A percentile compares a stretch with the other conserved stretches of the same genome.
Evolutionary conservation across 1,140 invertebrate species (phyloP).

Genomic region (Trachelipus rathkii): DNA sequence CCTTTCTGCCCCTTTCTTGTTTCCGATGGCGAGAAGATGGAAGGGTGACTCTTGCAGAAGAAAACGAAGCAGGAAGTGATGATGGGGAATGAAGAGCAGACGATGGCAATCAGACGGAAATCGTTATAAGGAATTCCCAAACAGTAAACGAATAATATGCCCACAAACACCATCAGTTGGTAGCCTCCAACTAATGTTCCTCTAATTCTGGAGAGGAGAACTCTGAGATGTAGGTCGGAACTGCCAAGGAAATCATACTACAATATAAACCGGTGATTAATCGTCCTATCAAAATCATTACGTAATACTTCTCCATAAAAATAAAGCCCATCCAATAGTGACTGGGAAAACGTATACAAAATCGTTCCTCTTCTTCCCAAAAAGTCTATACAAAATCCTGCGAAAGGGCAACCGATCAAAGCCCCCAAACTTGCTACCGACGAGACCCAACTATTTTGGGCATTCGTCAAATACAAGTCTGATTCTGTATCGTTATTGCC

Average conservation of each 20-base stretch:
- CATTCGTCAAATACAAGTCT: constrained; percentile 16
- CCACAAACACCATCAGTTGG: constrained; percentile 11
- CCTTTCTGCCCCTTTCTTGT: background rate
- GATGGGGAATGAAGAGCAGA: background rate
- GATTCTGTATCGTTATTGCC: constrained; percentile 18
- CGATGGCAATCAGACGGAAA: constrained; percentile 2
- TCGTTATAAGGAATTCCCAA: constrained; percentile 3
- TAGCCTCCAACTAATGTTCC: constrained; percentile 24
- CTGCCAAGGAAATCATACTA: constrained; percentile 50
- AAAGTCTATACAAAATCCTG: constrained; percentile 55
- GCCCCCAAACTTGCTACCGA: constrained; percentile 20
- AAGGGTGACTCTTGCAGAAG: constrained; percentile 20
- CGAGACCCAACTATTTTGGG: constrained; percentile 18
- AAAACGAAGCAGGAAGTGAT: constrained; percentile 11
- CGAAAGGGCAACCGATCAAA: constrained; percentile 64
- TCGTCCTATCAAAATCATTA: constrained; percentile 31
- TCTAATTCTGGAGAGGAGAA: constrained; percentile 32
- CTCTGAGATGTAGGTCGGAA: constrained; percentile 36
- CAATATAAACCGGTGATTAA: constrained; percentile 29
- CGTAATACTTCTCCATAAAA: constrained; percentile 26
- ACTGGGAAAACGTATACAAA: too few species aligned
- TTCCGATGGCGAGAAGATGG: constrained; percentile 19
- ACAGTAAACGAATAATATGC: constrained; percentile 2
- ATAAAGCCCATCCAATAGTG: constrained; percentile 9
- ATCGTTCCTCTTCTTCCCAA: constrained; percentile 71